Percentiles rank a stretch among this genome's conserved stretches.
Evolutionary conservation across 92 coral and sea anemone genomes (phyloP).

Genomic region (Bergia sp.): DNA sequence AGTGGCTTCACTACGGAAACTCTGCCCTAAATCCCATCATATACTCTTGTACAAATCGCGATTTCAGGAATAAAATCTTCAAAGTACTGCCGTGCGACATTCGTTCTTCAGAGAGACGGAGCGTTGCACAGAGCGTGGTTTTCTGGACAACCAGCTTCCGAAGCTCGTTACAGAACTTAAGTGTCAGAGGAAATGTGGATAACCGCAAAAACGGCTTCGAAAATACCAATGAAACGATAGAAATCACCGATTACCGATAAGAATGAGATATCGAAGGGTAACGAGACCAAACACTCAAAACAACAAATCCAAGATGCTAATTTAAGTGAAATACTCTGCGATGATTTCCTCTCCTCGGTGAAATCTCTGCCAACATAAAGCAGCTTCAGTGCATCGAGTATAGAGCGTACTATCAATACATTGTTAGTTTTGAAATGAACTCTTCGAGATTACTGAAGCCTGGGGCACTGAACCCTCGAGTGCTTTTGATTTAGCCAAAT

Average conservation of each 20-base stretch:
- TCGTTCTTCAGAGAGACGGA: conserved; percentile 6
- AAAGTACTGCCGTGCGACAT: conserved; percentile 72
- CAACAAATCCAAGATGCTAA: background rate
- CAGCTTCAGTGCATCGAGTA: background rate
- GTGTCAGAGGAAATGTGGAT: background rate
- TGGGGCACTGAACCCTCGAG: too few species aligned
- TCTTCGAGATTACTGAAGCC: background rate
- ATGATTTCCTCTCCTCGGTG: background rate
- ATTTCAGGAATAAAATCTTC: conserved; percentile 76
- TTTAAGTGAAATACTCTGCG: background rate
- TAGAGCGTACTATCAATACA: background rate
- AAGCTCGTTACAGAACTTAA: conserved; percentile 39
- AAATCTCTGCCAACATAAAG: background rate
- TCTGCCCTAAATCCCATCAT: conserved; percentile 85
- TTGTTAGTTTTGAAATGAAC: background rate
- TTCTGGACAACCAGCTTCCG: conserved; percentile 74
- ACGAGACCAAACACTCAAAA: background rate
- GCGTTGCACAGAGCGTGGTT: conserved; percentile 48
- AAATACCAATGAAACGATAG: background rate
- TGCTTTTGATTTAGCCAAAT: too few species aligned
- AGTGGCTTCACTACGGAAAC: conserved; percentile 76
- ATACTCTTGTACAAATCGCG: conserved; percentile 79
- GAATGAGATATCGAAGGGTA: background rate
- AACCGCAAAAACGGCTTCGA: background rate
- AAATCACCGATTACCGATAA: conserved; percentile 4